phyloP scores from a whole-genome alignment of 2,797 vertebrate genomes.

The Sylvia borin region DNA sequence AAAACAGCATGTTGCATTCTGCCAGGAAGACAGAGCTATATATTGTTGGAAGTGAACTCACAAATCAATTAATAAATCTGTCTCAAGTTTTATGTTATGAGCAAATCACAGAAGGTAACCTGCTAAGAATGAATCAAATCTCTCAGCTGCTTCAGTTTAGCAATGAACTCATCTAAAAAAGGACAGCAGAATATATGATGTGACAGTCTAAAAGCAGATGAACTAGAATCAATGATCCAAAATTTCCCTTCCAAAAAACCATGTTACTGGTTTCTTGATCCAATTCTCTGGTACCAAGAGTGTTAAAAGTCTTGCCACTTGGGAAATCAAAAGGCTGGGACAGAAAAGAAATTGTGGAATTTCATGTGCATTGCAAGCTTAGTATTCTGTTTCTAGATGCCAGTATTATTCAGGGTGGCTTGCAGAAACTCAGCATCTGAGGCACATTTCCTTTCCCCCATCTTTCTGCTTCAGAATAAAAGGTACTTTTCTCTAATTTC shows the following conservation, averaged over 20 bases:
- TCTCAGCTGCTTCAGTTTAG: neutral
- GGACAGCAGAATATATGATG: neutral
- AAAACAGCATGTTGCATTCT: neutral
- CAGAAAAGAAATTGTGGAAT: neutral
- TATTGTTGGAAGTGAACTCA: neutral
- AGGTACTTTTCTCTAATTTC: neutral
- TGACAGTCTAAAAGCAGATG: neutral
- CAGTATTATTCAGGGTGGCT: neutral
- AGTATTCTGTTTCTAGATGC: neutral
- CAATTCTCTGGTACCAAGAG: neutral
- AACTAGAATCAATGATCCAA: neutral
- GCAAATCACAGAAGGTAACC: neutral
- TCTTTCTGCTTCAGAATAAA: neutral
- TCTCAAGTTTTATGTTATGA: neutral
- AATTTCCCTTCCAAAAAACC: neutral
- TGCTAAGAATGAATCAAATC: neutral
- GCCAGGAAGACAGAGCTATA: neutral
- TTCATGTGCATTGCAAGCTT: neutral
- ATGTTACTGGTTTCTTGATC: neutral
- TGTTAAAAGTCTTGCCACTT: neutral
- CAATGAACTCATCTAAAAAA: neutral
- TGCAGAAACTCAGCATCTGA: neutral
- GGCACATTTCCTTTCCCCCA: neutral
- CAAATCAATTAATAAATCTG: neutral
- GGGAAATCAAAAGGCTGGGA: neutral